Evolutionary conservation across 2,797 vertebrate species (phyloP).

Genomic region (Echiichthys vipera): DNA sequence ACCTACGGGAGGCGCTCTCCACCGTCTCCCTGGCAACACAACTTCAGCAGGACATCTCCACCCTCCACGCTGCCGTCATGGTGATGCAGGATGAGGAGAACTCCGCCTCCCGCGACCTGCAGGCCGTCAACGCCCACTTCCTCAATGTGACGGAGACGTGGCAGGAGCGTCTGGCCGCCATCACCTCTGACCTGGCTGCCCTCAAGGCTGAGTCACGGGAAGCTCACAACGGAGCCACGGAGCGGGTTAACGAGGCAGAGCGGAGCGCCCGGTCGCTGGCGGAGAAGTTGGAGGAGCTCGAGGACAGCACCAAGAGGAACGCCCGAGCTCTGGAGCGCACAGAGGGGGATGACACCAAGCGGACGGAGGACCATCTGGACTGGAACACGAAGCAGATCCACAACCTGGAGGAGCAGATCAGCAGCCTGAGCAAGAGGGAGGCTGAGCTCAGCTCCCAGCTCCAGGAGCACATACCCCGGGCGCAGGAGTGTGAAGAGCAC

Average conservation of each 20-base stretch:
- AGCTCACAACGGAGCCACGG: conserved; percentile 85
- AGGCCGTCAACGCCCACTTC: conserved; percentile 85
- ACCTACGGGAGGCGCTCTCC: conserved; percentile 85
- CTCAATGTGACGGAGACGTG: conserved; percentile 88
- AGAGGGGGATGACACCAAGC: conserved; percentile 89
- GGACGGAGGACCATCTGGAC: conserved; percentile 84
- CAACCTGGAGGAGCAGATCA: conserved; percentile 83
- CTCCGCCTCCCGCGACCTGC: conserved; percentile 82
- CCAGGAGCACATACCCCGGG: conserved; percentile 83
- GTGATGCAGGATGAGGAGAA: conserved; percentile 85
- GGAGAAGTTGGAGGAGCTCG: conserved; percentile 89
- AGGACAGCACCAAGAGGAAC: conserved; percentile 92
- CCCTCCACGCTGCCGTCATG: conserved; percentile 80
- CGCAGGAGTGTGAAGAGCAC: conserved; percentile 86
- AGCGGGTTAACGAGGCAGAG: conserved; percentile 89
- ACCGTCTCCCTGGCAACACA: conserved; percentile 82
- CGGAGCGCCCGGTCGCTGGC: conserved; percentile 82
- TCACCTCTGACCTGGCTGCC: conserved; percentile 79
- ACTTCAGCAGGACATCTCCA: conserved; percentile 87
- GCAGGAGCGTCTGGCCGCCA: conserved; percentile 83
- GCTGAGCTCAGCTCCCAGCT: conserved; percentile 83
- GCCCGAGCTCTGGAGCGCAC: conserved; percentile 88
- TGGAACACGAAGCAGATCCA: conserved; percentile 84
- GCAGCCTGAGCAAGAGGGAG: conserved; percentile 75
- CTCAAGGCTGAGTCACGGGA: conserved; percentile 89